These are phyloP conservation scores for Procavia capensis DNA, from an alignment of 2,113 vertebrate species.

Conservation along the genomic window DNA sequence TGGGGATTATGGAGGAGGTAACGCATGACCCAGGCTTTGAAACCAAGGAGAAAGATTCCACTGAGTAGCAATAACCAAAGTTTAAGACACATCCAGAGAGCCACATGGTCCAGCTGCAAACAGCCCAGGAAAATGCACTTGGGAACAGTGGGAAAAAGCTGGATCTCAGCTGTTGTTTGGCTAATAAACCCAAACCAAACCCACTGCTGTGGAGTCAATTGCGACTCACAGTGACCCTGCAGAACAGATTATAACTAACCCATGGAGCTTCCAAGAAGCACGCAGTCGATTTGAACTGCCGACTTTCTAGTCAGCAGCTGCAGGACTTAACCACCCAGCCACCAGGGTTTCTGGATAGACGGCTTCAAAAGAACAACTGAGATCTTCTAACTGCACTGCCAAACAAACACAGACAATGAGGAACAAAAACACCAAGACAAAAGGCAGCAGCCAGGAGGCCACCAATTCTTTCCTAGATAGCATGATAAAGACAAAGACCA, in stretches of 20 bases:
- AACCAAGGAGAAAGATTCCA: background rate
- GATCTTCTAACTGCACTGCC: background rate
- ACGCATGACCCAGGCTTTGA: background rate
- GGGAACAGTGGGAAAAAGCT: background rate
- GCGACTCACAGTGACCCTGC: too few relatives aligned
- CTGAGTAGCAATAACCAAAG: background rate
- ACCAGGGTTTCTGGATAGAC: too few relatives aligned
- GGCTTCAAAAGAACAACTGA: background rate
- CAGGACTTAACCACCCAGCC: too few relatives aligned
- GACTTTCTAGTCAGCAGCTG: too few relatives aligned
- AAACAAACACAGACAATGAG: background rate
- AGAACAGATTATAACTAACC: too few relatives aligned
- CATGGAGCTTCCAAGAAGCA: too few relatives aligned
- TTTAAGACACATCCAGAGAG: background rate
- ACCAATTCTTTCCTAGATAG: accelerated
- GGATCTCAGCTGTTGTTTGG: background rate
- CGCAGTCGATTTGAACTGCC: too few relatives aligned
- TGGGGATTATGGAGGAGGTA: background rate
- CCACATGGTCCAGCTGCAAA: accelerated
- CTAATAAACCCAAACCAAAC: too few relatives aligned
- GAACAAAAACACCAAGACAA: accelerated
- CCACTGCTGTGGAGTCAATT: too few relatives aligned
- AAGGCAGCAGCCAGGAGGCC: background rate
- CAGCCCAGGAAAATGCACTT: background rate
- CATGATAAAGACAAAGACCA: background rate